These are phyloP conservation scores for Caenorhabditis sp. DNA, from an alignment of 2,888 invertebrate genomes.

Conservation along the genomic window DNA sequence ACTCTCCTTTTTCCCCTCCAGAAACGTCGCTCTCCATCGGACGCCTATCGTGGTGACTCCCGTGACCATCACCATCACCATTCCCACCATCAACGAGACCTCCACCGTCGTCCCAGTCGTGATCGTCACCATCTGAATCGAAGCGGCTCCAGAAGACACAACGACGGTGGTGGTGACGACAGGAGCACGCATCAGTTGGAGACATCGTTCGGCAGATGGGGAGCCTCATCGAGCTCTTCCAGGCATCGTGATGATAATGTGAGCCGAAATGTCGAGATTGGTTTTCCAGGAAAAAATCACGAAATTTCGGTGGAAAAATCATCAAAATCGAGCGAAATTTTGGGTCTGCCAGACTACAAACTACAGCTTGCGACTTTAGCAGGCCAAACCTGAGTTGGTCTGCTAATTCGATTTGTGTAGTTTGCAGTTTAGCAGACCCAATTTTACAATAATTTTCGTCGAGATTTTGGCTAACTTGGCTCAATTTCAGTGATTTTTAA, in stretches of 20 bases:
- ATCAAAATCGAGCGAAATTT: neutral
- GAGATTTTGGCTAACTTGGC: neutral
- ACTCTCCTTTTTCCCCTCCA: too few relatives aligned
- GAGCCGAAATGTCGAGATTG: neutral
- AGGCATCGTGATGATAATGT: conserved; percentile 11
- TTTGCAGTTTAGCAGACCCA: too few relatives aligned
- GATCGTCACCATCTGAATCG: conserved; percentile 10
- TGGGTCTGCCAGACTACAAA: too few relatives aligned
- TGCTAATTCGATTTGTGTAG: too few relatives aligned
- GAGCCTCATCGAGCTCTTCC: neutral
- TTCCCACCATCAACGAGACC: neutral
- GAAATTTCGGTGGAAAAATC: too few relatives aligned
- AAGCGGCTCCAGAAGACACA: neutral
- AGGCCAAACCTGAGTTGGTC: too few relatives aligned
- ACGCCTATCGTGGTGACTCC: too few relatives aligned
- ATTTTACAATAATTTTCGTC: too few relatives aligned
- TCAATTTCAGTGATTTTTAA: neutral
- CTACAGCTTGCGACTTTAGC: too few relatives aligned
- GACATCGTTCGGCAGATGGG: conserved; percentile 1
- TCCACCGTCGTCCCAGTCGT: neutral
- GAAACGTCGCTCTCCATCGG: too few relatives aligned
- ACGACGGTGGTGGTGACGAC: neutral
- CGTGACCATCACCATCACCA: too few relatives aligned
- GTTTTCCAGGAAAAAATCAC: too few relatives aligned
- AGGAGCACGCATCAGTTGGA: neutral